These are phyloP conservation scores for Pelecanoides urinatrix DNA, from an alignment of 2,113 vertebrate genomes.

Conservation along the genomic window DNA sequence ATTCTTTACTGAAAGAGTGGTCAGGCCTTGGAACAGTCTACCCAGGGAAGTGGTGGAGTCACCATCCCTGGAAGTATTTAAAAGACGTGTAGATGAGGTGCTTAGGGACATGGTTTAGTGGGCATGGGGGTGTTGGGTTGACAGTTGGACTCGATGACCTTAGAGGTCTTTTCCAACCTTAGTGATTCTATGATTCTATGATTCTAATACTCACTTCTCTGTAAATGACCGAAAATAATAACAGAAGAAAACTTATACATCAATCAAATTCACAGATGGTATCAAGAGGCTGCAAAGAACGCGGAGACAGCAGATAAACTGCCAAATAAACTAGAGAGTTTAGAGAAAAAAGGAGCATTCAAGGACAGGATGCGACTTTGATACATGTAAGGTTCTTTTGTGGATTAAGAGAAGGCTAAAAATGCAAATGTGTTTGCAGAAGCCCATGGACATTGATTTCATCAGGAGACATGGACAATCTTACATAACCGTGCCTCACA, in stretches of 20 bases:
- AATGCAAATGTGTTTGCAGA: neutral
- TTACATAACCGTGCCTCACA: neutral
- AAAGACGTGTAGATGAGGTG: no score
- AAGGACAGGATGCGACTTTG: neutral
- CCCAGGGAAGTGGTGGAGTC: no score
- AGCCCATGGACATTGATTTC: neutral
- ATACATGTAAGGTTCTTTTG: neutral
- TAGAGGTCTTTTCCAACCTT: no score
- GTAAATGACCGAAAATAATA: neutral
- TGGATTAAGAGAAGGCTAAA: neutral
- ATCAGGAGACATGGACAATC: neutral
- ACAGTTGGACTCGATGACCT: no score
- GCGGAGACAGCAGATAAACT: neutral
- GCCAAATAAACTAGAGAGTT: neutral
- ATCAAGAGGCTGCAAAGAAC: constrained; percentile 4
- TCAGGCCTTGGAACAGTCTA: no score
- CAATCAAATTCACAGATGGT: constrained; percentile 6
- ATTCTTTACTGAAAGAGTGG: no score
- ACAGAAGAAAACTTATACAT: neutral
- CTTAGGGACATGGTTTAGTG: no score
- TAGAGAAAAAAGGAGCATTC: neutral
- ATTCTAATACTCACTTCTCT: neutral
- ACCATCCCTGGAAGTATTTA: no score
- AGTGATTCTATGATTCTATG: no score
- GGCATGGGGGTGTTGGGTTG: no score